Percentiles rank a stretch among this genome's conserved stretches.
Evolutionary conservation across 2,888 invertebrate genomes (phyloP).

Genomic region (Minunthozetes semirufus): DNA sequence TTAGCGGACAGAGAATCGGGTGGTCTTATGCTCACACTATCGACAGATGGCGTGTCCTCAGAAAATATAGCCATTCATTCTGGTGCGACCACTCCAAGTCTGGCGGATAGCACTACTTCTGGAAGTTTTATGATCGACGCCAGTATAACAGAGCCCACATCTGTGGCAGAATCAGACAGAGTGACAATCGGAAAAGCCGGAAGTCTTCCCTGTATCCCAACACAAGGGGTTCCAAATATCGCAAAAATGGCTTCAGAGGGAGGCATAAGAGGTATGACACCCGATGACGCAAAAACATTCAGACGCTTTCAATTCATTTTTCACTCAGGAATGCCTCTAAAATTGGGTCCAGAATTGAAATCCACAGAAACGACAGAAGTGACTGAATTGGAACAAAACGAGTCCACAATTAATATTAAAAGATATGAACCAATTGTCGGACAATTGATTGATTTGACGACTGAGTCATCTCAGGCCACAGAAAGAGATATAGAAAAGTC

Average conservation of each 20-base stretch:
- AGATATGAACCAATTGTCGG: conserved; percentile 19
- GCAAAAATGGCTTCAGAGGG: conserved; percentile 16
- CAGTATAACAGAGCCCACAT: conserved; percentile 2
- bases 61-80: conserved; percentile 26
- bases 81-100: conserved; percentile 20
- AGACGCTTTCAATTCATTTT: not conserved
- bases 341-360: no score
- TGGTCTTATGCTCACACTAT: conserved; percentile 1
- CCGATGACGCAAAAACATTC: not conserved
- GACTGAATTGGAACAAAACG: not conserved
- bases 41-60: not conserved
- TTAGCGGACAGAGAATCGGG: not conserved
- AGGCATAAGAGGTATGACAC: conserved; percentile 2
- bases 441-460: conserved; percentile 26
- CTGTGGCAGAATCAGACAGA: not conserved
- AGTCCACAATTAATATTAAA: not conserved
- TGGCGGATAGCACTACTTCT: conserved; percentile 34
- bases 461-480: conserved; percentile 39
- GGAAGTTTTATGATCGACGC: conserved; percentile 36
- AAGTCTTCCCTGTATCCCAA: conserved; percentile 31
- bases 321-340: not conserved
- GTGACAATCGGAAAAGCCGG: conserved; percentile 21
- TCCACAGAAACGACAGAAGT: not conserved
- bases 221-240: not conserved
- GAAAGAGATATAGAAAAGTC: conserved; percentile 37